Evolutionary conservation across 2,113 vertebrate genomes (phyloP), one percentile per base, ranked within the genome.

Genomic region (Sula dactylatra): DNA sequence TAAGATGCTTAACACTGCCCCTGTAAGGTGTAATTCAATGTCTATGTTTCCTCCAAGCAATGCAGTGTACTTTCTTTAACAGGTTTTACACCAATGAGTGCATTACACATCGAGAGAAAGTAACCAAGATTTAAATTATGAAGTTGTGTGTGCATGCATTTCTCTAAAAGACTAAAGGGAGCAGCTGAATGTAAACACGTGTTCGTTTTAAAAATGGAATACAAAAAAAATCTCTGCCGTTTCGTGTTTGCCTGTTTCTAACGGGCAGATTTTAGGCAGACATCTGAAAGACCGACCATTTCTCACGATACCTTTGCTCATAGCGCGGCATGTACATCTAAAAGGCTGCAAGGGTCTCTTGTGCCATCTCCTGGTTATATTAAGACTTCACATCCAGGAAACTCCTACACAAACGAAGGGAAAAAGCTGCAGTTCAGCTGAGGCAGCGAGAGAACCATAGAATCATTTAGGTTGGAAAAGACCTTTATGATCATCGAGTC

Each of bases 281-380:
- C 26, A 21, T 8, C 50, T 36, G 62, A 40, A 55, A 9, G 8
- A 16, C 20, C 5, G 29, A 6, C 14, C 0, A 4, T 27, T 67
- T 81, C 67, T 42, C 58, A 19, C 7, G 1, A 12, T 32, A 19
- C 22, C 66, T 32, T 52, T 11, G 27, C 72, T 82, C 10, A 5
- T 2, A n/a, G 42, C 0, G 19, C 19, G 1, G 47, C 36, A 3
- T 0, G 17, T 15, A 4, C 36, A 49, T 2, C n/a, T 11, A 1
- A 45, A 61, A 38, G 10, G 9, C 73, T 94, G 76, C 31, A 59
- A 94, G 64, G 55, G 24, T 31, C 61, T 96, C 67, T 59, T 58
- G 59, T 88, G 94, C 96, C 97, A 97, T 72, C 97, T 97, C 80
- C 96, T 88, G 97, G 96, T 36, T 44, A 5, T 10, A 40, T 1